These are phyloP conservation scores for Mesoligia furuncula DNA, from an alignment of 2,888 invertebrate species.

Conservation along the genomic window DNA sequence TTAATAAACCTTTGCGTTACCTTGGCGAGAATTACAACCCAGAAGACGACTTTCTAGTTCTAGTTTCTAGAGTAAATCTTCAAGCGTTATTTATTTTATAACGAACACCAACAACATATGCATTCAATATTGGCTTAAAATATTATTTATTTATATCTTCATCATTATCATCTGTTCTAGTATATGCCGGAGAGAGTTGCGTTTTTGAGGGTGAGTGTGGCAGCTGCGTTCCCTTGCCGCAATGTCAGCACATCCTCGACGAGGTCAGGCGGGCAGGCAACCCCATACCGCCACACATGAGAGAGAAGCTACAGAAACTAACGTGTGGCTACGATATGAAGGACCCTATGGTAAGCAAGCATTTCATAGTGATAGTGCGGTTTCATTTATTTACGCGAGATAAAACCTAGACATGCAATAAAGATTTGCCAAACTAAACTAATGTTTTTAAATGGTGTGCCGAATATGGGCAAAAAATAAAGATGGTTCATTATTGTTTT, in stretches of 20 bases:
- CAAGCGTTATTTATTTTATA: not conserved
- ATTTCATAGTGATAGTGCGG: not conserved
- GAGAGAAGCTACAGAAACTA: constrained; percentile 73
- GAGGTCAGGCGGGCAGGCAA: constrained; percentile 76
- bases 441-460: not conserved
- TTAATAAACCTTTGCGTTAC: constrained; percentile 3
- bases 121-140: not conserved
- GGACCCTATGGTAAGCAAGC: constrained; percentile 76
- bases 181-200: constrained; percentile 72
- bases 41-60: not conserved
- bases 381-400: not conserved
- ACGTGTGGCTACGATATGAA: constrained; percentile 77
- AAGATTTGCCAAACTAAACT: not conserved
- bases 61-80: not conserved
- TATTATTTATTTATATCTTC: not conserved
- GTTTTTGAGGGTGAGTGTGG: constrained; percentile 63
- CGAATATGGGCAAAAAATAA: not conserved
- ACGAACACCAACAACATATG: not conserved
- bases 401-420: not conserved
- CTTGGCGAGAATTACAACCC: not conserved
- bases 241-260: constrained; percentile 72
- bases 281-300: constrained; percentile 76
- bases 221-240: constrained; percentile 70
- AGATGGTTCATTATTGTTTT: not conserved
- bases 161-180: constrained; percentile 60